Evolutionary conservation across 1,140 invertebrate genomes (phyloP), one percentile per base, ranked within the genome.

Genomic region (Sitobion miscanthi): DNA sequence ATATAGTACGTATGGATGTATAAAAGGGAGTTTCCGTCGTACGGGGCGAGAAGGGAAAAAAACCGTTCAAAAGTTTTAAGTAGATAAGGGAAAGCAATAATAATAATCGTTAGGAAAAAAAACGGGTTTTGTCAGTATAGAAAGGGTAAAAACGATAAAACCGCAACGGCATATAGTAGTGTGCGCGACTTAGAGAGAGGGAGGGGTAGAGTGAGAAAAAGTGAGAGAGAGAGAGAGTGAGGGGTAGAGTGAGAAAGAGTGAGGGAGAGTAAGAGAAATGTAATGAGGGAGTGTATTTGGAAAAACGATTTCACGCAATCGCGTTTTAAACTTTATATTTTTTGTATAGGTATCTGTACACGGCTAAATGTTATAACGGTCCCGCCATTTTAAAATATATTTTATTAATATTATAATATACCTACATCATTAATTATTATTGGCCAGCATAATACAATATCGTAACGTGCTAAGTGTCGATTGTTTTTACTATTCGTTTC

Each of bases 61-160:
- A 35, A n/a, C 23, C 91, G 49, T 86, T 49, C 42, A 54, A 93
- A 93, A 93, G 69, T 93, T 93, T 93, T 93, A 93, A 93, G 82
- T 57, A 93, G 91, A 93, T 93, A 93, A 93, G 91, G 57, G 49
- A 83, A 52, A 92, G 52, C 38, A 93, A 93, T 93, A 93, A 93
- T 93, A 93, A 93, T 93, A 93, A 93, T 93, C 91, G 77, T 93
- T 86, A 57, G 45, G 49, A 35, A 47, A 57, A 85, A 86, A 86
- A 57, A 35, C n/a, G 77, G 82, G 23, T 93, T 93, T 52, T 54
- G 85, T 49, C 25, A 86, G 49, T 52, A 42, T 42, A 93, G 49
- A 42, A 83, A 83, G 91, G 77, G 82, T 54, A 85, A 93, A 93
- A 83, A 86, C 91, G 91, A 93, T 93, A 93, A 93, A 93, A 93